Evolutionary conservation across 53 echinoderm and acorn worm genomes (phyloP).

Genomic region (Astropecten irregularis): DNA sequence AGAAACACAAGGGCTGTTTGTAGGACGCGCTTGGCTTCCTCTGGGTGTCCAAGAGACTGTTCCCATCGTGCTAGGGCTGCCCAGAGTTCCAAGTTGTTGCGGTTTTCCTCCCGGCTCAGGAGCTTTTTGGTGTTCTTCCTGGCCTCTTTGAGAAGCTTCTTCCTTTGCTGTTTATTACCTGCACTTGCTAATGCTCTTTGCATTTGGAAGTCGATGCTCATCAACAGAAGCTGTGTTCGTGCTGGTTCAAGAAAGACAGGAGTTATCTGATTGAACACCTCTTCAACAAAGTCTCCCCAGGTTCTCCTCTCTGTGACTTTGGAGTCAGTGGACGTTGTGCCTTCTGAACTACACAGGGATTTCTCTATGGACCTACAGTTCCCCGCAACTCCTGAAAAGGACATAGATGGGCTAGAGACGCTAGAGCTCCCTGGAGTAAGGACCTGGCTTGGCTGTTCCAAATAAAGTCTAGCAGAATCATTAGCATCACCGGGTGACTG

Average conservation of each 20-base stretch:
- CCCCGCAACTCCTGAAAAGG: conserved; percentile 28
- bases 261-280: conserved; percentile 57
- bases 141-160: conserved; percentile 71
- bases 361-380: conserved; percentile 56
- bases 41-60: conserved; percentile 63
- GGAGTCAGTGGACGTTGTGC: neutral
- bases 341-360: neutral
- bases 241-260: conserved; percentile 49
- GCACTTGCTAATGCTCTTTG: conserved; percentile 22
- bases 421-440: neutral
- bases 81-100: conserved; percentile 86
- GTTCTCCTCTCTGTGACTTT: conserved; percentile 23
- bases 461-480: neutral
- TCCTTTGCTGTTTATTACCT: conserved; percentile 56
- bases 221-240: conserved; percentile 56
- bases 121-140: conserved; percentile 80
- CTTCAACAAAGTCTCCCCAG: conserved; percentile 64
- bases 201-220: conserved; percentile 73
- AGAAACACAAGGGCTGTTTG: conserved; percentile 75
- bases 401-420: neutral
- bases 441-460: conserved; percentile 68
- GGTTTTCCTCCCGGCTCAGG: conserved; percentile 76
- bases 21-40: conserved; percentile 79
- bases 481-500: neutral
- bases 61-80: conserved; percentile 85